phyloP scores from a whole-genome alignment of 2,797 vertebrate genomes.

The Lepus townsendii region DNA sequence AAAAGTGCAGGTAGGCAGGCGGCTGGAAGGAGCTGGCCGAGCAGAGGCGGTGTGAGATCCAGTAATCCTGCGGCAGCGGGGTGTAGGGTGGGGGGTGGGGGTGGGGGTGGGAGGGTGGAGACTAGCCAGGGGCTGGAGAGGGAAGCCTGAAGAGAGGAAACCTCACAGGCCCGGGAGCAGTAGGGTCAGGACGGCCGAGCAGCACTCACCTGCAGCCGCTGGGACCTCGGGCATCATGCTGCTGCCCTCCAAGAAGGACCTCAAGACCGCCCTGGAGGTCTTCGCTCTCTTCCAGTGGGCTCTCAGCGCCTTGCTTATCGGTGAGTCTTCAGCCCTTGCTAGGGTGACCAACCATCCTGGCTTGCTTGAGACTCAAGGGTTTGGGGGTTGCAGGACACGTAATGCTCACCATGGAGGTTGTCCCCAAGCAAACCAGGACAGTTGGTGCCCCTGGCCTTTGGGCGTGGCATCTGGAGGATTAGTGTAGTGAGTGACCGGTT shows the following conservation, averaged over 20 bases:
- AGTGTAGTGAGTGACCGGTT: background rate
- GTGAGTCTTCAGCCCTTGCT: constrained; percentile 67
- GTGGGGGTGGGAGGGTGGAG: background rate
- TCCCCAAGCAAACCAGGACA: background rate
- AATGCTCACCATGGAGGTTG: background rate
- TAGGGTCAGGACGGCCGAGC: background rate
- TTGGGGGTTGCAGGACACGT: background rate
- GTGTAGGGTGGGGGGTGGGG: background rate
- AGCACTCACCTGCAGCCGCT: constrained; percentile 9
- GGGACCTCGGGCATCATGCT: constrained; percentile 59
- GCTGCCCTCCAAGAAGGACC: constrained; percentile 65
- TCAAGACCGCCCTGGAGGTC: constrained; percentile 67
- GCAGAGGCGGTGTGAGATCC: background rate
- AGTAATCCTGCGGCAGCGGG: background rate
- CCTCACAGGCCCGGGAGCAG: background rate
- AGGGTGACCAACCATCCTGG: background rate
- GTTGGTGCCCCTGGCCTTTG: background rate
- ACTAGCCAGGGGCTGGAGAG: background rate
- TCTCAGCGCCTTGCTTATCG: background rate
- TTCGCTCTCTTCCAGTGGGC: constrained; percentile 74
- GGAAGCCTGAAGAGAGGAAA: constrained; percentile 52
- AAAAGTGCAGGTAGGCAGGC: constrained; percentile 53
- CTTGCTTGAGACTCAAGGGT: constrained; percentile 18
- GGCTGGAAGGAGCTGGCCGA: constrained; percentile 17
- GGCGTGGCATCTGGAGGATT: background rate